Evolutionary conservation across 2,888 invertebrate genomes (phyloP), one percentile per base, ranked within the genome.

Genomic region (Epinotia ramella): DNA sequence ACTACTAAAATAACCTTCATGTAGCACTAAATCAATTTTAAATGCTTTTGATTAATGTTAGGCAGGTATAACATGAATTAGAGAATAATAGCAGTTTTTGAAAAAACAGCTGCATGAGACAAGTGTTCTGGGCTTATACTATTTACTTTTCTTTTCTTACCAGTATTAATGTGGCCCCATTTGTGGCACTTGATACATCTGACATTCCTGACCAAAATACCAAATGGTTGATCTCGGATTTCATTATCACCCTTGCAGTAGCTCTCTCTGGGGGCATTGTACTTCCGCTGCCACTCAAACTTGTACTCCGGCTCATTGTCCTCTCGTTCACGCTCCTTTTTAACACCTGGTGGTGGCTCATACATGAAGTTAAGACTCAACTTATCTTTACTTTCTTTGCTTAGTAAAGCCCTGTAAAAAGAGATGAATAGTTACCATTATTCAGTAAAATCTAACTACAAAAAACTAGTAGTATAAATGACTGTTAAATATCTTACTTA

Each of bases 231-330:
- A 93, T 99, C 99, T 77, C 98, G 95, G 84, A 99, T 99, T 89
- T 98, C 98, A 79, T 98, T 98, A 88, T 99, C 99, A 20, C 98
- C 98, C 90, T 99, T 99, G 84, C 99, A 99, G 89, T 99, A 99
- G 84, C 98, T 98, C 93, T 99, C 99, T 89, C 99, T 95, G 0
- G 99, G 99, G 6, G 99, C 99, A 94, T 99, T 99, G 86, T 98
- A 99, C 89, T 99, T 99, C 64, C 99, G 95, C 91, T 99, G 99
- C 99, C 99, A 99, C 88, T 99, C 99, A 94, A 99, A 99, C 91
- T 99, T 99, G 85, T 98, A 99, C 84, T 99, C 99, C 0, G 98
- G 98, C 87, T 99, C 99, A 87, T 98, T 97, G 83, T 98, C 98
- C 88, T 98, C 98, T 78, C 97, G 96, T 89, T 98, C 98, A 70